Percentiles rank a stretch among this genome's conserved stretches.
These are phyloP conservation scores for Bombus waltoni DNA, from an alignment of 1,140 invertebrate genomes.

Conservation along the genomic window DNA sequence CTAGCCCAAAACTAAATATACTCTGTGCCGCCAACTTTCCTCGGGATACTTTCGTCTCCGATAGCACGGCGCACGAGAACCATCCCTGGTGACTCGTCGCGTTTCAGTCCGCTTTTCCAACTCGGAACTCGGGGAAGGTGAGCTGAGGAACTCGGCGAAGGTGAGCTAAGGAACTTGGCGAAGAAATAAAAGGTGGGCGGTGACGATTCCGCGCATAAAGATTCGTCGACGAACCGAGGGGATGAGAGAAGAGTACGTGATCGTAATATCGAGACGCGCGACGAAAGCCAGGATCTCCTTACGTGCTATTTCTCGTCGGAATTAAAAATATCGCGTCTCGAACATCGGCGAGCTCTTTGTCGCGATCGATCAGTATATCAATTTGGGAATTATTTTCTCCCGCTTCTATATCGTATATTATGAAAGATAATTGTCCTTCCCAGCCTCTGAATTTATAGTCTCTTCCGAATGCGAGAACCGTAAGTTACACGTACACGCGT, in stretches of 20 bases:
- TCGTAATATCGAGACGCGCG: constrained; percentile 41
- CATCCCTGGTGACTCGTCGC: neutral
- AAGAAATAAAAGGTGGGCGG: constrained; percentile 22
- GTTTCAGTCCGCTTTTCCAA: neutral
- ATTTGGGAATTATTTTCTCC: too few species aligned
- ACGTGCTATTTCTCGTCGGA: constrained; percentile 10
- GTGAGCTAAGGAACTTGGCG: neutral
- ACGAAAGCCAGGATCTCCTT: constrained; percentile 24
- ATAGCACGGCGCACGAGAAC: neutral
- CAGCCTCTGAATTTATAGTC: too few species aligned
- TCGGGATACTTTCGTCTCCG: neutral
- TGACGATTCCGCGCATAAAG: constrained; percentile 35
- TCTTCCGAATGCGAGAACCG: too few species aligned
- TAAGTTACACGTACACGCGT: too few species aligned
- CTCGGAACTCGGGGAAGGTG: neutral
- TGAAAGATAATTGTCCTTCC: too few species aligned
- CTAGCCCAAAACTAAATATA: neutral
- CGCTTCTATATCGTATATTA: too few species aligned
- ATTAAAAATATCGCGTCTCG: constrained; percentile 25
- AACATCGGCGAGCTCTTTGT: too few species aligned
- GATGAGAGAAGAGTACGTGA: constrained; percentile 26
- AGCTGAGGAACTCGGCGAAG: neutral
- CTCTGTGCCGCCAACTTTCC: neutral
- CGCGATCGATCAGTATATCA: too few species aligned
- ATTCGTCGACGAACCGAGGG: neutral